Evolutionary conservation across 2,113 vertebrate genomes (phyloP).

Genomic region (Ameiurus melas): DNA sequence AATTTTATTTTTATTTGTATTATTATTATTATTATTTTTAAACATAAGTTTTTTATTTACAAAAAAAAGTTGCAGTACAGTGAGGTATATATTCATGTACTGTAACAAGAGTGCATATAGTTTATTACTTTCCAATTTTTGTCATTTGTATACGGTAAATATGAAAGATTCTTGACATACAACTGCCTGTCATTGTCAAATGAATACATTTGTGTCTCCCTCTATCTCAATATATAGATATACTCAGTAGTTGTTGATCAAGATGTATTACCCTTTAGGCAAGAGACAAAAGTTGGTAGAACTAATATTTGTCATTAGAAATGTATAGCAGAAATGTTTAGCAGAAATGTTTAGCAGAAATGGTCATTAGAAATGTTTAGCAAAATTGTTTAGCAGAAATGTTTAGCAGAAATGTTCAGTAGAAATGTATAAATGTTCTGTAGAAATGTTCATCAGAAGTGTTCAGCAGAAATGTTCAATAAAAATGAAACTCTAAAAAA

Average conservation of each 20-base stretch:
- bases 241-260: background rate
- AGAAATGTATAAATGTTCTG: no score
- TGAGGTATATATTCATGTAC: background rate
- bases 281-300: background rate
- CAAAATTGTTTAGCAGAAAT: no score
- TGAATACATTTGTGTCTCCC: slow-evolving; percentile 5
- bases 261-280: background rate
- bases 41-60: background rate
- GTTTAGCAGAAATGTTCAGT: no score
- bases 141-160: background rate
- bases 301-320: slow-evolving; percentile 42
- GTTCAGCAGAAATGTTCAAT: no score
- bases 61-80: background rate
- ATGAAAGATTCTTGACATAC: background rate
- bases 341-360: no score
- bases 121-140: background rate
- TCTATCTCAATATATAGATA: background rate
- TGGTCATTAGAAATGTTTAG: no score
- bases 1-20: background rate
- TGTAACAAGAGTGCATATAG: background rate
- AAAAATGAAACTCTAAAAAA: no score
- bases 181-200: background rate
- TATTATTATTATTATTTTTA: background rate
- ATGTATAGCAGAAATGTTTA: no score
- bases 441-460: no score